phyloP scores from a whole-genome alignment of 2,113 vertebrate genomes.

The Emydura subglobosa region DNA sequence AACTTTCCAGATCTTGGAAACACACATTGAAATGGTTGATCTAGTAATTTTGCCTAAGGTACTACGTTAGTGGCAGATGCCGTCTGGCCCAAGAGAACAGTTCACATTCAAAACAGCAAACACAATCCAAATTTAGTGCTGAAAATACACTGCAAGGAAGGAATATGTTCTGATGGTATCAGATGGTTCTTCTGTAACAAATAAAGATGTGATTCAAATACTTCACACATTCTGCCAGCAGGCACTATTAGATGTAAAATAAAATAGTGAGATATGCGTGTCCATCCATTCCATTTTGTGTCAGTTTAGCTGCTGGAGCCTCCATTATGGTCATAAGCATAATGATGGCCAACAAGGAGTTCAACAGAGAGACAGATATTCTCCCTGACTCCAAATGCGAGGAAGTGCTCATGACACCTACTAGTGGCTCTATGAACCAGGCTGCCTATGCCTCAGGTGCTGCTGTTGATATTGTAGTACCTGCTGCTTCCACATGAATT shows the following conservation, averaged over 20 bases:
- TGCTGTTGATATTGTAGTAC: slow-evolving; percentile 51
- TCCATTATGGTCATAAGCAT: slow-evolving; percentile 72
- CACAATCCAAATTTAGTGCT: slow-evolving; percentile 43
- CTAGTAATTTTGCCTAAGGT: slow-evolving; percentile 69
- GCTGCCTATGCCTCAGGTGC: slow-evolving; percentile 60
- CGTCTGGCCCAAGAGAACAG: slow-evolving; percentile 50
- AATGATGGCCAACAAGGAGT: slow-evolving; percentile 53
- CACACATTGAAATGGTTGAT: slow-evolving; percentile 39
- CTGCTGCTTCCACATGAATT: neutral
- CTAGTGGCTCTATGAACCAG: slow-evolving; percentile 71
- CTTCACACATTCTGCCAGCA: neutral
- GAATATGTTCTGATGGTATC: neutral
- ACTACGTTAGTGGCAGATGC: slow-evolving; percentile 63
- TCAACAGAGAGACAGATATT: slow-evolving; percentile 51
- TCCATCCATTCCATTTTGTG: neutral
- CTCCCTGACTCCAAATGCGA: slow-evolving; percentile 39
- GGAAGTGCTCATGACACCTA: slow-evolving; percentile 64
- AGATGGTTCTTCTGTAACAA: slow-evolving; percentile 18
- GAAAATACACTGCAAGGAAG: slow-evolving; percentile 11
- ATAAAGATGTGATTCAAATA: neutral
- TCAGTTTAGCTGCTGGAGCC: slow-evolving; percentile 24
- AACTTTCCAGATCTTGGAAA: slow-evolving; percentile 8
- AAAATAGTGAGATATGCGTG: neutral
- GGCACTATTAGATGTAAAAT: slow-evolving; percentile 21
- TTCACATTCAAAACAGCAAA: slow-evolving; percentile 50